Percentiles rank a stretch among this genome's conserved stretches.
These are phyloP conservation scores for Serinus canaria DNA, from an alignment of 2,113 vertebrate genomes.

Conservation along the genomic window DNA sequence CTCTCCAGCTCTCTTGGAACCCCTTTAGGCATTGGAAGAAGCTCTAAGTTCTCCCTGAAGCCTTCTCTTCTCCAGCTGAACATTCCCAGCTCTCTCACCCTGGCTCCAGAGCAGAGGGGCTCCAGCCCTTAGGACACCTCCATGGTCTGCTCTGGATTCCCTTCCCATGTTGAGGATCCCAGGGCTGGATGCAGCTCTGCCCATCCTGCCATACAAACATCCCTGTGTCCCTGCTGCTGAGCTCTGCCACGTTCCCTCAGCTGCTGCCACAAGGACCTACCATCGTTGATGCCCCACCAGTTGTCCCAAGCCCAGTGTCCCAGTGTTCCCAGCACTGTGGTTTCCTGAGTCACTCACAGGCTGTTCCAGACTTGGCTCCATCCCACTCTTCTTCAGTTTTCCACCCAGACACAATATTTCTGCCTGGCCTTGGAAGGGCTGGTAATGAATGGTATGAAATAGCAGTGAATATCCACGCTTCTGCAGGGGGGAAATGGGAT, in stretches of 20 bases:
- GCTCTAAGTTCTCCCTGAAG: neutral
- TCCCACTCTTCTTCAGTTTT: neutral
- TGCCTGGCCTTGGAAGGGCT: neutral
- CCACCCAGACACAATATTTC: neutral
- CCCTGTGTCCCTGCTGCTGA: accelerated
- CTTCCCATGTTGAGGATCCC: neutral
- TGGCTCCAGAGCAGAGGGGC: neutral
- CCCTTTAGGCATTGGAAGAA: neutral
- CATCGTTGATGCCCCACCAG: accelerated
- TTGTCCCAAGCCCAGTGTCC: neutral
- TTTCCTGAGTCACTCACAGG: neutral
- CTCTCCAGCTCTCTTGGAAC: neutral
- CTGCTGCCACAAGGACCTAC: neutral
- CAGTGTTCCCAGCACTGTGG: accelerated
- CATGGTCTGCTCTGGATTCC: neutral
- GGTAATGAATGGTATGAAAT: neutral
- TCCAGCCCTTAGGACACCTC: neutral
- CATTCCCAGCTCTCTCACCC: neutral
- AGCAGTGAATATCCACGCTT: neutral
- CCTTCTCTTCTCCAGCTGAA: neutral
- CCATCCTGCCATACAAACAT: neutral
- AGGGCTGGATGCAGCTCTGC: neutral
- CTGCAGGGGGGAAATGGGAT: neutral
- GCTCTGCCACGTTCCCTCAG: accelerated
- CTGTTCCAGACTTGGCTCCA: neutral